phyloP scores from a whole-genome alignment of 2,888 invertebrate genomes.

The Cerceris ruficornis region DNA sequence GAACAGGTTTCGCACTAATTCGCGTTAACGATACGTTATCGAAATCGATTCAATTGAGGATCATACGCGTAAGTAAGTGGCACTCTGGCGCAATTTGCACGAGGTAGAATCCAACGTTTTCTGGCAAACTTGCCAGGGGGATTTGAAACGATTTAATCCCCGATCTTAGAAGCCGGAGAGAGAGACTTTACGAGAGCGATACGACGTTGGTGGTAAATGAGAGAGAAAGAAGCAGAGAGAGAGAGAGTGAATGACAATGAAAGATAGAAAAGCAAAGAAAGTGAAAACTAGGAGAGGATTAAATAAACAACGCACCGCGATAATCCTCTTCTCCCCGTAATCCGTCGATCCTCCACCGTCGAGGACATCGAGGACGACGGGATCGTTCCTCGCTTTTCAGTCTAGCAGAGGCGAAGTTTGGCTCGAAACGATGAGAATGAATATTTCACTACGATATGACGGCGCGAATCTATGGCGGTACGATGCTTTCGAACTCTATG shows the following conservation, averaged over 20 bases:
- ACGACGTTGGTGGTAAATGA: no score
- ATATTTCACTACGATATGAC: neutral
- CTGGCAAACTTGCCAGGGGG: constrained; percentile 21
- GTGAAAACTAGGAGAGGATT: neutral
- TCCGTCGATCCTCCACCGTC: neutral
- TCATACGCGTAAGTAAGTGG: constrained; percentile 29
- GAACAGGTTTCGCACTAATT: constrained; percentile 50
- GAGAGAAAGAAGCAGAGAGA: no score
- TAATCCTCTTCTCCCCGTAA: neutral
- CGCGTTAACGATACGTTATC: constrained; percentile 42
- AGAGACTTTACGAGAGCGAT: no score
- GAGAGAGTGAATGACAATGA: no score
- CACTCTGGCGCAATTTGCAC: constrained; percentile 12
- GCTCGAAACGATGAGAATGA: neutral
- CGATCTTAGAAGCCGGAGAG: neutral
- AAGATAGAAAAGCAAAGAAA: neutral
- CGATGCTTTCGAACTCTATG: neutral
- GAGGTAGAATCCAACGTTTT: neutral
- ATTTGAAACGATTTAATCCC: constrained; percentile 36
- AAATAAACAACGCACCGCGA: neutral
- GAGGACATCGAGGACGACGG: neutral
- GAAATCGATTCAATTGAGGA: constrained; percentile 38
- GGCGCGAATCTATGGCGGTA: neutral
- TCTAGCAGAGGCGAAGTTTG: neutral
- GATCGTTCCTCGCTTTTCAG: neutral